Evolutionary conservation across 1,140 invertebrate genomes (phyloP), one percentile per base, ranked within the genome.

Genomic region (Cyphomyrmex costatus): DNA sequence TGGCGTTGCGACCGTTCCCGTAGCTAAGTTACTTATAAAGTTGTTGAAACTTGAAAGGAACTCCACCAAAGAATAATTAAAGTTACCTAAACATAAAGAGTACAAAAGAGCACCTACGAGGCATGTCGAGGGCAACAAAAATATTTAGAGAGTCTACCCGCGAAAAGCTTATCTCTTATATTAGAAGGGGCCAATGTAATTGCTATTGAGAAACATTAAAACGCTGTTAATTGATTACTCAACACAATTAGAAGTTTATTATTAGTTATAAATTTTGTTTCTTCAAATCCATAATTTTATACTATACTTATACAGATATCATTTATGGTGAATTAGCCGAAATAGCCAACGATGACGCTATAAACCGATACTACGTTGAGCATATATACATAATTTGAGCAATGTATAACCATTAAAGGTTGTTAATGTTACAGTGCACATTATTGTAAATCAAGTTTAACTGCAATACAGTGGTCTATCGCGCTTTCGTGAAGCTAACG

Each of bases 381-480:
- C 85, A 86, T 91, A 88, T 86, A 89, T 83, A 89, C 90, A 92
- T 89, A 92, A 92, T 92, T 92, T 86, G 85, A 71, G 92, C 87
- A 91, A 93, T 93, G 89, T 91, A 83, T 93, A 93, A 92, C 90
- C 92, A 93, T 93, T 93, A 93, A 85, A 88, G 91, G 92, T 91
- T 93, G 92, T 93, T 93, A 93, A 93, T 92, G 92, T 91, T 89
- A 89, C 91, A 93, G 74, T 86, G 87, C 66, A 90, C 92, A 93
- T 93, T 92, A 93, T 92, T 93, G 92, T 93, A 93, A 93, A 93
- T 93, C 92, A 93, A 91, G 87, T 92, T 93, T 93, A 93, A 92
- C 92, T 91, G 87, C 91, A 87, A 89, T 88, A 92, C 92, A 89
- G 73, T 89, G 90, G 91, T 93, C 92, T 93, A 92, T 93, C 91